Conservation (phyloP, 2,113 vertebrate species). For the Muntiacus reevesi region DNA sequence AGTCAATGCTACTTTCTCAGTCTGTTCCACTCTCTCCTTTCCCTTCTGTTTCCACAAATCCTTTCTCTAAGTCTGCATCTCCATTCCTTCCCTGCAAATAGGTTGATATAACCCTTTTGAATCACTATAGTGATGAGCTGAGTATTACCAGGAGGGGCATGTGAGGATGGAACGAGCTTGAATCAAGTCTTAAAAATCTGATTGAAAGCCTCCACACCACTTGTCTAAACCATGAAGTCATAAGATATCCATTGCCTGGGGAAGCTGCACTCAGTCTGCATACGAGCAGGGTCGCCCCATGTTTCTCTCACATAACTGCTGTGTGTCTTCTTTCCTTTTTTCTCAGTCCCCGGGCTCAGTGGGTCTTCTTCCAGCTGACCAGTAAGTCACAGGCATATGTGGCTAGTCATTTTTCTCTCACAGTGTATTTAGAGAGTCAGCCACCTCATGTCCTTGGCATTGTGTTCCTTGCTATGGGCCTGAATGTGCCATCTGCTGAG, state of each 20-base stretch:
- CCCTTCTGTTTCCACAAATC: background rate
- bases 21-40: background rate
- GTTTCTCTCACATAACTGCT: background rate
- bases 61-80: background rate
- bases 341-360: background rate
- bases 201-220: background rate
- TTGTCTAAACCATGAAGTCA: background rate
- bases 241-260: background rate
- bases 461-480: background rate
- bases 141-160: background rate
- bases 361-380: slow-evolving; percentile 23
- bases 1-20: background rate
- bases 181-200: background rate
- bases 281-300: background rate
- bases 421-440: background rate
- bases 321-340: background rate
- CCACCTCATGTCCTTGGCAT: background rate
- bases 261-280: background rate
- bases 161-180: background rate
- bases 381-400: slow-evolving; percentile 41
- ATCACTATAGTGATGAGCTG: background rate
- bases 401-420: slow-evolving; percentile 18
- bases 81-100: background rate
- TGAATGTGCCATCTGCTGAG: background rate
- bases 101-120: background rate